A percentile compares a stretch with the other conserved stretches of the same genome.
These are phyloP conservation scores for Vombatus ursinus DNA, from an alignment of 2,113 vertebrate genomes.

Conservation along the genomic window DNA sequence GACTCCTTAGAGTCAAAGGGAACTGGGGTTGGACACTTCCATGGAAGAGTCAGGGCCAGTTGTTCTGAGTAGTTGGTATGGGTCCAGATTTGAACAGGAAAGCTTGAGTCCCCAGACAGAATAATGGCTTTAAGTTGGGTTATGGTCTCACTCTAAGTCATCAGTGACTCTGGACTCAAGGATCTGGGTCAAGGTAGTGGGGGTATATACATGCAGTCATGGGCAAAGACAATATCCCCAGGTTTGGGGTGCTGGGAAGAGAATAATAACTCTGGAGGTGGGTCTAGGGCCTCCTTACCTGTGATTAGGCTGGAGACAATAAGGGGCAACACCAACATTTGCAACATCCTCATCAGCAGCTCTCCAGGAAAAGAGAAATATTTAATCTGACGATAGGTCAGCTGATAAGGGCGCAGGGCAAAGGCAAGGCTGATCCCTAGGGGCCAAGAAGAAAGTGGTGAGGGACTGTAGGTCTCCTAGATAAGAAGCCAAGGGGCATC, in stretches of 20 bases:
- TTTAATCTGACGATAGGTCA: constrained; percentile 94
- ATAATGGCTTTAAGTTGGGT: background rate
- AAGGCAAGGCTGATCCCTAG: constrained; percentile 93
- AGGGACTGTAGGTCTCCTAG: background rate
- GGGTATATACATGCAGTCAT: background rate
- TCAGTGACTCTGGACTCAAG: background rate
- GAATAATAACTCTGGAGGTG: background rate
- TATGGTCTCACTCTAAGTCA: too few relatives aligned
- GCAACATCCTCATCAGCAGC: constrained; percentile 97
- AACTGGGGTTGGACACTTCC: background rate
- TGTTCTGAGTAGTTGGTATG: background rate
- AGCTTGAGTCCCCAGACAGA: background rate
- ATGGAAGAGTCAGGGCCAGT: background rate
- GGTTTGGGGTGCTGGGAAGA: background rate
- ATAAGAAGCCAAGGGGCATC: too few relatives aligned
- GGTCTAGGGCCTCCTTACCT: constrained; percentile 83
- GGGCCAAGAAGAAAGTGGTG: background rate
- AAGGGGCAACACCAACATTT: constrained; percentile 96
- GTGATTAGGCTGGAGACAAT: constrained; percentile 97
- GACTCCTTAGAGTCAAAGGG: background rate
- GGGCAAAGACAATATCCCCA: background rate
- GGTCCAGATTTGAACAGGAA: background rate
- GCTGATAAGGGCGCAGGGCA: constrained; percentile 88
- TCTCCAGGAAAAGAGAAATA: constrained; percentile 97
- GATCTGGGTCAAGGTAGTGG: background rate